These are phyloP conservation scores for Plebejus melissa DNA, from an alignment of 2,888 invertebrate species.

Conservation along the genomic window DNA sequence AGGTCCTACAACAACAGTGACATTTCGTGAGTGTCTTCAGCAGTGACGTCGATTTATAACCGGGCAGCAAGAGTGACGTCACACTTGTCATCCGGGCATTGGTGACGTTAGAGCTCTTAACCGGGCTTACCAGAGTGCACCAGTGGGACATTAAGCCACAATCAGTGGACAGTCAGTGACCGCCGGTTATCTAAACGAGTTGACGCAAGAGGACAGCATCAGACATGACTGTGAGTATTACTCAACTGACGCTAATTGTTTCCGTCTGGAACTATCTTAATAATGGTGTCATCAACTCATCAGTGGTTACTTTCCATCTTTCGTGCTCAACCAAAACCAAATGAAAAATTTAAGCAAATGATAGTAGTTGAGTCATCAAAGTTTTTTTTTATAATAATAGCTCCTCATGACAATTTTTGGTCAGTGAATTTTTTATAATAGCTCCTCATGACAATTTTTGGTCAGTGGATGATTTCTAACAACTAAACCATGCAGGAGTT, in stretches of 20 bases:
- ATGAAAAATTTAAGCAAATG: not conserved
- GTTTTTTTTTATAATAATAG: not conserved
- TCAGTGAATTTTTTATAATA: not conserved
- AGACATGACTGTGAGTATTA: conserved; percentile 65
- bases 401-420: not conserved
- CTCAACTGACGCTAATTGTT: conserved; percentile 4
- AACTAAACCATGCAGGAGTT: too few species aligned
- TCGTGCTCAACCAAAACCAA: not conserved
- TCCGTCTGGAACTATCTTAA: conserved; percentile 12
- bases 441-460: not conserved
- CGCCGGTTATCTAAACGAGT: conserved; percentile 39
- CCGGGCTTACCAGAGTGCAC: not conserved
- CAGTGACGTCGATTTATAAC: not conserved
- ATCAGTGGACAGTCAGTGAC: conserved; percentile 27
- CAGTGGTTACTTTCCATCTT: not conserved
- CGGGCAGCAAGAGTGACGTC: not conserved
- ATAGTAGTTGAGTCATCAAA: not conserved
- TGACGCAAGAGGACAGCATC: conserved; percentile 44
- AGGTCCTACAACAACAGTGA: not conserved
- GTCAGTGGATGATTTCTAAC: not conserved
- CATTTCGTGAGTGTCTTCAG: conserved; percentile 11
- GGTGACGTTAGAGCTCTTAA: not conserved
- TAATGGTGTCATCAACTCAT: not conserved
- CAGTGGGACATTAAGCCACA: conserved; percentile 2
- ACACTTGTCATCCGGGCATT: not conserved